phyloP scores from a whole-genome alignment of 2,888 invertebrate species.

The Synergus umbraculus region DNA sequence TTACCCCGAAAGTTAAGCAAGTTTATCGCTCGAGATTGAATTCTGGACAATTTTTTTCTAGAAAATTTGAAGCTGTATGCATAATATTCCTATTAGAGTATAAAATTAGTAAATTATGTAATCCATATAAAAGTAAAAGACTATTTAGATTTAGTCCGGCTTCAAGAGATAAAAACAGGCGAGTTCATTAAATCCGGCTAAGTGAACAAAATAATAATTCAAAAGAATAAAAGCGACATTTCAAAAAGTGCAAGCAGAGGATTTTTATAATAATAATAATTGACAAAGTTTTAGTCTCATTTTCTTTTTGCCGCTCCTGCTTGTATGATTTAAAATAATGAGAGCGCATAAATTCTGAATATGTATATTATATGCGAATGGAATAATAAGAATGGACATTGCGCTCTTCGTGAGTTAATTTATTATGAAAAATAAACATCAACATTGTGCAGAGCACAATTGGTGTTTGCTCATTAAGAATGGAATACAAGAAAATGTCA shows the following conservation, averaged over 20 bases:
- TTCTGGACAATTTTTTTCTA: not conserved
- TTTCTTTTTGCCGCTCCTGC: not conserved
- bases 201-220: not conserved
- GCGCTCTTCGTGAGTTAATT: not conserved
- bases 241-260: not conserved
- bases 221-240: not conserved
- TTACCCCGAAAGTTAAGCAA: not conserved
- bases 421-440: conserved; percentile 1
- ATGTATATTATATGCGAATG: not conserved
- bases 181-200: not conserved
- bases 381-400: not conserved
- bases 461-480: not conserved
- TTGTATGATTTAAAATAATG: not conserved
- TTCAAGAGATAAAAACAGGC: not conserved
- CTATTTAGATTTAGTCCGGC: not conserved
- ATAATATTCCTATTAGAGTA: too few relatives aligned
- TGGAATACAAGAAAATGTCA: not conserved
- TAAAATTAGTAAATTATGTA: too few relatives aligned
- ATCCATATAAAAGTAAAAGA: not conserved
- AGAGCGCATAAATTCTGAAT: not conserved
- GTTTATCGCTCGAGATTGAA: not conserved
- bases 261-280: not conserved
- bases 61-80: not conserved
- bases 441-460: not conserved
- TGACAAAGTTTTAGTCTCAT: not conserved